Percentiles rank a stretch among this genome's conserved stretches.
Evolutionary conservation across 2,113 vertebrate genomes (phyloP).

Genomic region (Eptesicus fuscus): DNA sequence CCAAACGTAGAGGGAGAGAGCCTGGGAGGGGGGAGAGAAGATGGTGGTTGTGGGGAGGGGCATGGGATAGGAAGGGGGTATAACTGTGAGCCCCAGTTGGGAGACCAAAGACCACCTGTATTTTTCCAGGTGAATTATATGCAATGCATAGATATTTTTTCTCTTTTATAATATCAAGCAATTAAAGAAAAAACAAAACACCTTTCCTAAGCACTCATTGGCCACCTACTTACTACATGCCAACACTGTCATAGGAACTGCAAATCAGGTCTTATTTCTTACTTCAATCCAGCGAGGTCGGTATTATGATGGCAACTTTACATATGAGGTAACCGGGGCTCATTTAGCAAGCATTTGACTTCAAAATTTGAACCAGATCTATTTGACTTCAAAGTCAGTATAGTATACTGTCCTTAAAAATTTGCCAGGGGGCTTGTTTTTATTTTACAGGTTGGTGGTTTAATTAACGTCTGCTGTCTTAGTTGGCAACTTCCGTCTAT

Average conservation of each 20-base stretch:
- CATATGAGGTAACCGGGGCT: neutral
- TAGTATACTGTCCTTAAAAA: neutral
- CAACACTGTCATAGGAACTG: neutral
- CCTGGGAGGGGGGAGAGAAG: too few species aligned
- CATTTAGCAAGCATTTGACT: neutral
- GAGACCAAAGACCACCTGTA: neutral
- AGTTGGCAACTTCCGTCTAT: neutral
- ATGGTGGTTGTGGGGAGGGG: neutral
- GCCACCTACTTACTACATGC: neutral
- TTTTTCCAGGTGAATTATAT: neutral
- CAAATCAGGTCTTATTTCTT: neutral
- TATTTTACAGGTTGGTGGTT: slow-evolving; percentile 8
- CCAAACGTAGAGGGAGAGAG: neutral
- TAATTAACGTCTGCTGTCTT: slow-evolving; percentile 36
- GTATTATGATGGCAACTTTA: neutral
- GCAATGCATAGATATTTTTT: neutral
- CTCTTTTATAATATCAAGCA: neutral
- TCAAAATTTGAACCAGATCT: neutral
- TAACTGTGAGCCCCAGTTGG: neutral
- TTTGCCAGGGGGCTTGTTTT: neutral
- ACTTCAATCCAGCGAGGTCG: neutral
- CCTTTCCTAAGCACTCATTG: neutral
- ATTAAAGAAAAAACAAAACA: neutral
- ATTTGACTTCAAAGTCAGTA: neutral
- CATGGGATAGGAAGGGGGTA: fast-evolving